Evolutionary conservation across 2,113 vertebrate species (phyloP).

Genomic region (Brachirus orientalis): DNA sequence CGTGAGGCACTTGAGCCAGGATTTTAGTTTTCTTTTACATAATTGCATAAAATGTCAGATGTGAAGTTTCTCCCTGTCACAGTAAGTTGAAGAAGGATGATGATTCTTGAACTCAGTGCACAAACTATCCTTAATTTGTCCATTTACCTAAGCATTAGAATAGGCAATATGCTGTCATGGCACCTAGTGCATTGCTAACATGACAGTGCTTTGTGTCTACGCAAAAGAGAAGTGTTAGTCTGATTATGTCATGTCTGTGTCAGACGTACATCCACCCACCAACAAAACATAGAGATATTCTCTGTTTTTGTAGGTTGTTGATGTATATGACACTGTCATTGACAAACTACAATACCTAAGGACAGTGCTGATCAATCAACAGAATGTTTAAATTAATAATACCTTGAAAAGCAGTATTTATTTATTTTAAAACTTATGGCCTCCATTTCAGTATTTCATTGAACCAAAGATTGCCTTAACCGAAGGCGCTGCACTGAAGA

Average conservation of each 20-base stretch:
- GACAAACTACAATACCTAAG: neutral
- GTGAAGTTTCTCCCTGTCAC: neutral
- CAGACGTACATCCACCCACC: neutral
- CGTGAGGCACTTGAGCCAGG: neutral
- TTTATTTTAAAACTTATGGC: constrained; percentile 45
- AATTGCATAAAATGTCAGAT: constrained; percentile 4
- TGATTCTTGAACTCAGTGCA: too few relatives aligned
- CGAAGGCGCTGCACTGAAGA: constrained; percentile 29
- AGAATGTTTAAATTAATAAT: constrained; percentile 17
- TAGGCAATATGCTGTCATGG: neutral
- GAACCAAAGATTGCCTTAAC: constrained; percentile 50
- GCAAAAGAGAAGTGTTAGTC: constrained; percentile 23
- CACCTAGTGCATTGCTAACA: constrained; percentile 8
- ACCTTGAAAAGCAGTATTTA: constrained; percentile 49
- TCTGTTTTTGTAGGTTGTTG: neutral
- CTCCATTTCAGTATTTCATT: constrained; percentile 68
- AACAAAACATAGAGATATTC: too few relatives aligned
- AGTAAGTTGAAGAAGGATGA: neutral
- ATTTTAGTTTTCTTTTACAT: constrained; percentile 1
- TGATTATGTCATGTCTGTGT: constrained; percentile 1
- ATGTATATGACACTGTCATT: neutral
- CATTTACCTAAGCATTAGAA: constrained; percentile 9
- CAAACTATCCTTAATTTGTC: neutral
- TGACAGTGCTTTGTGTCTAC: constrained; percentile 30
- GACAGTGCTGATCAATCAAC: constrained; percentile 10